A percentile compares a stretch with the other conserved stretches of the same genome.
phyloP scores from a whole-genome alignment of 1,140 invertebrate species.

The Maconellicoccus hirsutus region DNA sequence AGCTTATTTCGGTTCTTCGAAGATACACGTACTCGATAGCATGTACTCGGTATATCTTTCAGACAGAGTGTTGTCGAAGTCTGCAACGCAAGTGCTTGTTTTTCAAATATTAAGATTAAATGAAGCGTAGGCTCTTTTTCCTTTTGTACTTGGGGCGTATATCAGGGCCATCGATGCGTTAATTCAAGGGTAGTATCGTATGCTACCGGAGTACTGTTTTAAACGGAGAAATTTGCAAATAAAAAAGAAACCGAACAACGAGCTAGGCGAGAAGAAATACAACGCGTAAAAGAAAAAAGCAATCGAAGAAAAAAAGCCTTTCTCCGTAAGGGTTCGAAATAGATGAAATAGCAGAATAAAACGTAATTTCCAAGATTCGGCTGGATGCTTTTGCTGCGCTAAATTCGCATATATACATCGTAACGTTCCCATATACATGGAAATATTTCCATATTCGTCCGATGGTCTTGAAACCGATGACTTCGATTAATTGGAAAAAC shows the following conservation, averaged over 20 bases:
- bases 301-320: not conserved
- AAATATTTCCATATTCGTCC: no score
- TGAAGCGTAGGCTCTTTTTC: not conserved
- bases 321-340: not conserved
- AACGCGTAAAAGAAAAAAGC: not conserved
- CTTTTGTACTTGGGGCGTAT: not conserved
- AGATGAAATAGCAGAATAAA: constrained; percentile 9
- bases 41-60: no score
- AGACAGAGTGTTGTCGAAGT: no score
- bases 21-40: no score
- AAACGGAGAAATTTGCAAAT: not conserved
- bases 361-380: not conserved
- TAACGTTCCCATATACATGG: no score
- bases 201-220: no score
- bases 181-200: not conserved
- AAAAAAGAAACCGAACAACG: not conserved
- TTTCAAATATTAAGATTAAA: not conserved
- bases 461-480: no score
- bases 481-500: no score
- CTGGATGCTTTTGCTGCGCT: not conserved
- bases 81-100: not conserved
- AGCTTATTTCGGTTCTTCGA: no score
- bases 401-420: no score
- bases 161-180: not conserved
- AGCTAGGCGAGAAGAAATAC: not conserved